Evolutionary conservation across 2,797 vertebrate species (phyloP).

Genomic region (Agapornis canus): DNA sequence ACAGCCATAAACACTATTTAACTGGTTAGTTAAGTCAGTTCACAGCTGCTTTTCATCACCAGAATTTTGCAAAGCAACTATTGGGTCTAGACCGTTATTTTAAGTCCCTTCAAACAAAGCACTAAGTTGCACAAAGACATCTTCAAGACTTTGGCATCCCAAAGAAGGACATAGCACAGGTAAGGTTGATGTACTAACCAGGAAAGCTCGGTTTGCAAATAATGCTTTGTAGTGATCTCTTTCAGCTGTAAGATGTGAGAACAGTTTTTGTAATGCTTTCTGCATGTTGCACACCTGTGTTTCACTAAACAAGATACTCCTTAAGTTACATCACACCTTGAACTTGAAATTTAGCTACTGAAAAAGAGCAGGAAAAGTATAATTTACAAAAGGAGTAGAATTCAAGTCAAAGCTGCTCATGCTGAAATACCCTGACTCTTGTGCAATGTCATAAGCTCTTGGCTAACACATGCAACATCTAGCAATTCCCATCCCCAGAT

Average conservation of each 20-base stretch:
- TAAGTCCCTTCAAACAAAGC: not conserved
- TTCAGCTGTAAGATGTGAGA: not conserved
- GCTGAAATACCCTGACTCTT: not conserved
- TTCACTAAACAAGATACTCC: not conserved
- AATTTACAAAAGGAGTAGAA: not conserved
- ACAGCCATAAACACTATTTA: not conserved
- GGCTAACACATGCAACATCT: not conserved
- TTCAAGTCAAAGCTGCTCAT: not conserved
- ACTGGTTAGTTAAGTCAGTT: not conserved
- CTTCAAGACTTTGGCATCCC: not conserved
- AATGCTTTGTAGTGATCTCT: not conserved
- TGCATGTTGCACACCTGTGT: not conserved
- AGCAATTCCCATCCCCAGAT: not conserved
- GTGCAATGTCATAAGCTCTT: not conserved
- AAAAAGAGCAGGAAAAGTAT: not conserved
- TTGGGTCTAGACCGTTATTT: not conserved
- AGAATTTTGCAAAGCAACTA: not conserved
- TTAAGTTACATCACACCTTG: not conserved
- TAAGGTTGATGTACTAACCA: not conserved
- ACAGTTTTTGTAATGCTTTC: not conserved
- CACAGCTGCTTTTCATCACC: conserved; percentile 8
- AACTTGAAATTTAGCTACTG: not conserved
- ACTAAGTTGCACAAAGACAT: not conserved
- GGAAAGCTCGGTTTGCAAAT: not conserved
- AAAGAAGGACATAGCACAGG: not conserved